Conservation (phyloP, 2,113 vertebrate genomes). For the Circaetus gallicus region DNA sequence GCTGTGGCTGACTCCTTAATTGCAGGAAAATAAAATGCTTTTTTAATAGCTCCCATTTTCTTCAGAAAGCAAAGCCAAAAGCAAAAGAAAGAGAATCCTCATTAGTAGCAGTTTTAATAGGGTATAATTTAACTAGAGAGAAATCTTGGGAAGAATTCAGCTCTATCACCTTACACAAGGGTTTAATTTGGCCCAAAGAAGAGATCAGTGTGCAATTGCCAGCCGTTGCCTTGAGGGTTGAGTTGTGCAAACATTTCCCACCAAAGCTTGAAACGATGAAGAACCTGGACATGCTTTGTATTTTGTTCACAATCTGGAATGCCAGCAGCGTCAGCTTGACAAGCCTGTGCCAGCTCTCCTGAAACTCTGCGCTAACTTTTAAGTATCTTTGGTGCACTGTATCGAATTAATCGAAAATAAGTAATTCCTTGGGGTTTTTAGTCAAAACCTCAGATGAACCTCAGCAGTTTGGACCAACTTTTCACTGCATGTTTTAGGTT, state of each 20-base stretch:
- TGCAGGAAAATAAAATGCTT: conserved; percentile 9
- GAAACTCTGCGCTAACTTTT: neutral
- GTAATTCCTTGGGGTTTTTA: neutral
- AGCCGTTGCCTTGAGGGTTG: neutral
- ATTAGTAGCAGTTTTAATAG: neutral
- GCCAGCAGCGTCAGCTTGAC: rapidly evolving
- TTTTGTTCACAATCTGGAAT: neutral
- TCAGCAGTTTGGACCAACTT: neutral
- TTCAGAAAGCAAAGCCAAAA: conserved; percentile 6
- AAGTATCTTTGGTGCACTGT: neutral
- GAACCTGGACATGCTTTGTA: neutral
- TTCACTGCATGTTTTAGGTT: neutral
- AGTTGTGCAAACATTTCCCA: neutral
- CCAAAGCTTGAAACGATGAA: neutral
- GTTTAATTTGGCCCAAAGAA: neutral
- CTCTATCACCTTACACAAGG: neutral
- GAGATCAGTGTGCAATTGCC: neutral
- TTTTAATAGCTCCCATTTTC: conserved; percentile 14
- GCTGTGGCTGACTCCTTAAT: neutral
- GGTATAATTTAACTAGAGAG: neutral
- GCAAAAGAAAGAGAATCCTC: neutral
- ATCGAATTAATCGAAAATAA: neutral
- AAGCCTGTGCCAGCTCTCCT: neutral
- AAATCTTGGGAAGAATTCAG: conserved; percentile 10
- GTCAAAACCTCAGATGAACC: neutral